Percentiles rank a stretch among this genome's conserved stretches.
These are phyloP conservation scores for Plodia interpunctella DNA, from an alignment of 1,140 invertebrate species.

Conservation along the genomic window DNA sequence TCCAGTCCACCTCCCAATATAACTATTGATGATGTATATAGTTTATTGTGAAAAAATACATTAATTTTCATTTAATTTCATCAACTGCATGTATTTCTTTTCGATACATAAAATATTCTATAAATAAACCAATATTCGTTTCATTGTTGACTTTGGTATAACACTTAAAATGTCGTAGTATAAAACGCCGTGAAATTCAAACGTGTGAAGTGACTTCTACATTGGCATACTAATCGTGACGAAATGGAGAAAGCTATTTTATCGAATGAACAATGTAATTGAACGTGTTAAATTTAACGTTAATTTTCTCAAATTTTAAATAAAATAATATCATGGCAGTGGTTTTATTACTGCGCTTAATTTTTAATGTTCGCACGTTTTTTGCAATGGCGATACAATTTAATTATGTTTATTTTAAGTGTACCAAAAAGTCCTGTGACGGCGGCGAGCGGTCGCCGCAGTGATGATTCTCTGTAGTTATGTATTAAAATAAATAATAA, in stretches of 20 bases:
- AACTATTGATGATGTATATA: no score
- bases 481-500: constrained; percentile 70
- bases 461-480: constrained; percentile 68
- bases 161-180: neutral
- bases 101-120: no score
- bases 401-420: constrained; percentile 38
- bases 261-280: neutral
- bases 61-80: no score
- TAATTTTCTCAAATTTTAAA: neutral
- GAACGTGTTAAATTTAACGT: neutral
- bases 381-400: neutral
- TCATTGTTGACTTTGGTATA: neutral
- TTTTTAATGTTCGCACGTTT: constrained; percentile 2
- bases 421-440: constrained; percentile 53
- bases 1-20: no score
- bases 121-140: no score
- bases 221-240: neutral
- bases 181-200: neutral
- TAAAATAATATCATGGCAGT: neutral
- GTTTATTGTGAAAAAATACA: no score
- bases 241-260: neutral
- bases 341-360: neutral
- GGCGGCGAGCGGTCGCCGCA: constrained; percentile 22
- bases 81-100: no score
- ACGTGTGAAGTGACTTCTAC: neutral